Evolutionary conservation across 2,113 vertebrate species (phyloP), one percentile per base, ranked within the genome.

Genomic region (Penelope pileata): DNA sequence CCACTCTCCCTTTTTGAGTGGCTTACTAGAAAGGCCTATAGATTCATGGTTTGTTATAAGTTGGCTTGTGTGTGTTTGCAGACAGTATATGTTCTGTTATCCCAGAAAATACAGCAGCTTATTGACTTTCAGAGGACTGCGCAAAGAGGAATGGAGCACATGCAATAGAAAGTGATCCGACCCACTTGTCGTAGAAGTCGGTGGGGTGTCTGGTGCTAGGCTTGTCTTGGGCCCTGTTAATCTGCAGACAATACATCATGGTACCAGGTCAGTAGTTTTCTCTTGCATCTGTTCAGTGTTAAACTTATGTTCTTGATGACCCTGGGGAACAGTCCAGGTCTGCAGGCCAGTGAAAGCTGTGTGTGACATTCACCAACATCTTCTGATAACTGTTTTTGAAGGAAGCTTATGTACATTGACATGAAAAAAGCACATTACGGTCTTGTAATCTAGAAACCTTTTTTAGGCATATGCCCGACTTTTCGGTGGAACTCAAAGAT

Each of bases 21-120:
- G 69, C 56, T 85, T 27, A 6, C 51, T 68, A 70, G 73, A 94
- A 89, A 83, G 38, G 19, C 73, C 62, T 77, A n/a, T 64, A 86
- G 60, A 95, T 88, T 82, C 69, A 78, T 64, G 79, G 48, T 54
- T 91, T 54, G 47, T 80, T 75, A 42, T 48, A 66, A 83, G n/a
- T 60, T 81, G 60, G 47, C 1, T n/a, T n/a, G 3, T 51, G 63
- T 85, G 73, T 83, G 68, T 74, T 77, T 84, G 70, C 11, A 29
- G 51, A 96, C 89, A 94, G 70, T 90, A 10, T 45, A 9, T 36
- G 43, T 34, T 91, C 62, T 96, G 84, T 94, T 85, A 68, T 7
- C 9, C 38, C 56, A 50, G 92, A 58, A 87, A 93, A 95, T 17
- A 86, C 22, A 75, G 42, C 40, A 10, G 1, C 32, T 81, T 90